Conservation (phyloP, 2,113 vertebrate species). For the Python bivittatus region DNA sequence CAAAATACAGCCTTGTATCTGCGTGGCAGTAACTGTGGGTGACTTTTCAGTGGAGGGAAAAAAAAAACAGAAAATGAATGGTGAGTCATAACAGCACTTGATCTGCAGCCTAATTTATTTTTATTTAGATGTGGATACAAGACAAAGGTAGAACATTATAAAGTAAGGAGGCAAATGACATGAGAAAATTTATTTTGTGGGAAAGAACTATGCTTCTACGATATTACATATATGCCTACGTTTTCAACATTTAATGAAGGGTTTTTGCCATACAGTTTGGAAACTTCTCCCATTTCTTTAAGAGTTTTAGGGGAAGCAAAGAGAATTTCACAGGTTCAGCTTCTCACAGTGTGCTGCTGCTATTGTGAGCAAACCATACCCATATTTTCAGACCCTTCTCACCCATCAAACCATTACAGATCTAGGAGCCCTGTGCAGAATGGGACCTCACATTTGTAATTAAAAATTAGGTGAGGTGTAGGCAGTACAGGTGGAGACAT, state of each 20-base stretch:
- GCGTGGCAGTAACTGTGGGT: neutral
- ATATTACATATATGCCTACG: neutral
- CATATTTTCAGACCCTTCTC: neutral
- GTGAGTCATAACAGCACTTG: fast-evolving
- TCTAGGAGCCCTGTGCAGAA: neutral
- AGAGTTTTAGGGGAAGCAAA: neutral
- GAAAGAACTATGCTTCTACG: neutral
- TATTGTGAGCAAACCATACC: neutral
- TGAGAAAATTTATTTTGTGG: neutral
- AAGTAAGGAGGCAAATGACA: neutral
- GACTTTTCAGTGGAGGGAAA: neutral
- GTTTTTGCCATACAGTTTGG: neutral
- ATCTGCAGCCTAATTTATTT: neutral
- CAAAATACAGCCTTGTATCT: neutral
- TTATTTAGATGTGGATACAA: neutral
- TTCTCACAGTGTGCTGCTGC: neutral
- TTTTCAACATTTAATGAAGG: neutral
- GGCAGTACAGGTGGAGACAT: neutral
- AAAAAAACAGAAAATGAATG: neutral
- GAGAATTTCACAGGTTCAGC: neutral
- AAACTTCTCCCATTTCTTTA: neutral
- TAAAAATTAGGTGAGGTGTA: neutral
- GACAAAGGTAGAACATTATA: neutral
- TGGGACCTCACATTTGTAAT: neutral
- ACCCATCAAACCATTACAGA: too few species aligned